Evolutionary conservation across 2,113 vertebrate species (phyloP).

Genomic region (Pycnonotus jocosus): DNA sequence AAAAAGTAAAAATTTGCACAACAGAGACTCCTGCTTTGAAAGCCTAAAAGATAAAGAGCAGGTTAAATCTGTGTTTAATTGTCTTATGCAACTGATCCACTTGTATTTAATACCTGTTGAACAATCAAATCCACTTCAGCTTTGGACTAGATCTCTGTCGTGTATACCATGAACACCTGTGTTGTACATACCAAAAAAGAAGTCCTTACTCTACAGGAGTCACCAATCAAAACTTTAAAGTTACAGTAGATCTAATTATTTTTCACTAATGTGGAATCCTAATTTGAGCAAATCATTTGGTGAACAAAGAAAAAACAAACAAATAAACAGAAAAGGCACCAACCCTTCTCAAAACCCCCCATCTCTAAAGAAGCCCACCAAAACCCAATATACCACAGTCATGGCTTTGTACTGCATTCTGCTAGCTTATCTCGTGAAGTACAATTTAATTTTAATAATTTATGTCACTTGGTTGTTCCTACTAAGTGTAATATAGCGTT

Average conservation of each 20-base stretch:
- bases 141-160: neutral
- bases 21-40: neutral
- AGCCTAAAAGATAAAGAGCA: neutral
- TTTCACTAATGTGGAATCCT: neutral
- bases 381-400: neutral
- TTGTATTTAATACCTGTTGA: neutral
- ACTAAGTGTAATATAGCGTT: neutral
- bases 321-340: neutral
- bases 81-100: neutral
- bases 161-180: neutral
- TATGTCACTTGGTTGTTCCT: neutral
- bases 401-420: neutral
- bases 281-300: neutral
- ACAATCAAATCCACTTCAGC: neutral
- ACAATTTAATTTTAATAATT: constrained; percentile 1
- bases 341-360: fast-evolving
- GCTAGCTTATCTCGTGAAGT: neutral
- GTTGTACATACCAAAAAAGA: neutral
- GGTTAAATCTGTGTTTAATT: neutral
- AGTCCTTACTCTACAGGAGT: neutral
- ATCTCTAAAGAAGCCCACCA: neutral
- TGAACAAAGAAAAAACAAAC: neutral
- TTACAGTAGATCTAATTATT: neutral
- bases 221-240: neutral
- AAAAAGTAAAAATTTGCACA: neutral